Evolutionary conservation across 2,797 vertebrate species (phyloP).

Genomic region (Enteromius fasciolatus): DNA sequence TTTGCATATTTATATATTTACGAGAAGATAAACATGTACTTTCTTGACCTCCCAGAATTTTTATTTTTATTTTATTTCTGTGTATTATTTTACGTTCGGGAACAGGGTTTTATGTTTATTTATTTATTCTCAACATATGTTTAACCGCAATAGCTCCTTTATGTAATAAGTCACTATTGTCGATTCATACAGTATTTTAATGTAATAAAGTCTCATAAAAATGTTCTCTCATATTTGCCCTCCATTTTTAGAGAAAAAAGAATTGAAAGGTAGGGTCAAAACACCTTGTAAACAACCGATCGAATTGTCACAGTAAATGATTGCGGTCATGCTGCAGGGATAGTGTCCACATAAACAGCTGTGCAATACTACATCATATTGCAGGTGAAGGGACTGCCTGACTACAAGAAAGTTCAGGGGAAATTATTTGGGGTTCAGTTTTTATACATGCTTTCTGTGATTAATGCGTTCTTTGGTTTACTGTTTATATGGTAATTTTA

Average conservation of each 20-base stretch:
- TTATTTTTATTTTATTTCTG: background rate
- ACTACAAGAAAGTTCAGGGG: constrained; percentile 8
- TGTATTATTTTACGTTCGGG: background rate
- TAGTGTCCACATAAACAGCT: constrained; percentile 13
- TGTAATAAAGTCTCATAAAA: background rate
- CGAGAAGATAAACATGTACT: background rate
- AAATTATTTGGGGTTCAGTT: background rate
- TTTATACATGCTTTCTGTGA: background rate
- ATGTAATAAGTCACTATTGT: background rate
- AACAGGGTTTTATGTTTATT: background rate
- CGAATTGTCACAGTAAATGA: background rate
- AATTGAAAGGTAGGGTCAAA: background rate
- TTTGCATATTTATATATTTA: background rate
- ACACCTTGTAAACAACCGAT: constrained; percentile 9
- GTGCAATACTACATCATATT: constrained; percentile 7
- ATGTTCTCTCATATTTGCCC: too few species aligned
- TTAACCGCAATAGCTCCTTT: background rate
- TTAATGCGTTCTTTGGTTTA: background rate
- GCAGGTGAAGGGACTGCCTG: background rate
- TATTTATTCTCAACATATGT: background rate
- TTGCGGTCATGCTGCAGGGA: constrained; percentile 2
- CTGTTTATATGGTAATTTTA: background rate
- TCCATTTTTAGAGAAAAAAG: background rate
- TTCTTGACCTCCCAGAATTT: background rate
- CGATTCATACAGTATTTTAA: background rate